phyloP scores from a whole-genome alignment of 2,113 vertebrate genomes.

The Pyxicephalus adspersus region DNA sequence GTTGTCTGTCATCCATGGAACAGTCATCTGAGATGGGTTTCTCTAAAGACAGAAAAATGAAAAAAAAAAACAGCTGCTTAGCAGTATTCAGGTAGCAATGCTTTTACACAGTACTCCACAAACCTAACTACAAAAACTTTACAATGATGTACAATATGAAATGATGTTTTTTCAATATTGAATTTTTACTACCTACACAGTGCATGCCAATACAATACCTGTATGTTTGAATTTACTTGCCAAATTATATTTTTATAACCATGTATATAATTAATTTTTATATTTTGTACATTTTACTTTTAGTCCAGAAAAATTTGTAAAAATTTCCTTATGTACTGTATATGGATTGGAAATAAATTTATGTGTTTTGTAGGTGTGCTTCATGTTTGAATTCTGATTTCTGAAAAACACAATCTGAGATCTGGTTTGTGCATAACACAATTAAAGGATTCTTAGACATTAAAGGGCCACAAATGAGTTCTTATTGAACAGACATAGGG shows the following conservation, averaged over 20 bases:
- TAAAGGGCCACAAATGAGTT: too few relatives aligned
- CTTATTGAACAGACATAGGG: too few relatives aligned
- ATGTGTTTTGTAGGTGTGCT: too few relatives aligned
- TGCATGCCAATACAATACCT: slow-evolving; percentile 14
- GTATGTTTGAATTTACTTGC: slow-evolving; percentile 23
- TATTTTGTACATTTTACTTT: not conserved
- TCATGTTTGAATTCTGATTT: too few relatives aligned
- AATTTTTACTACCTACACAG: slow-evolving; percentile 13
- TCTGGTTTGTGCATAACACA: too few relatives aligned
- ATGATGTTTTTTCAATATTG: not conserved
- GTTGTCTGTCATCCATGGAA: too few relatives aligned
- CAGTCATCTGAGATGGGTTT: too few relatives aligned
- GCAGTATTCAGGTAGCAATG: slow-evolving; percentile 17
- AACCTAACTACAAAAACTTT: not conserved
- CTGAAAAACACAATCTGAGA: too few relatives aligned
- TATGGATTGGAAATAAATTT: slow-evolving; percentile 12
- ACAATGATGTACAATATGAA: not conserved
- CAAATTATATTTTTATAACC: slow-evolving; percentile 38
- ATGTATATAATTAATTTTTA: slow-evolving; percentile 6
- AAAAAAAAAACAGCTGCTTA: not conserved
- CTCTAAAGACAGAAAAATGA: not conserved
- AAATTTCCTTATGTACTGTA: not conserved
- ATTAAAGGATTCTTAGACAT: too few relatives aligned
- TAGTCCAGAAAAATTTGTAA: not conserved
- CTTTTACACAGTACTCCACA: not conserved